Base-by-base conservation (phyloP, 1,140 invertebrate genomes). In the Idris sp. region DNA sequence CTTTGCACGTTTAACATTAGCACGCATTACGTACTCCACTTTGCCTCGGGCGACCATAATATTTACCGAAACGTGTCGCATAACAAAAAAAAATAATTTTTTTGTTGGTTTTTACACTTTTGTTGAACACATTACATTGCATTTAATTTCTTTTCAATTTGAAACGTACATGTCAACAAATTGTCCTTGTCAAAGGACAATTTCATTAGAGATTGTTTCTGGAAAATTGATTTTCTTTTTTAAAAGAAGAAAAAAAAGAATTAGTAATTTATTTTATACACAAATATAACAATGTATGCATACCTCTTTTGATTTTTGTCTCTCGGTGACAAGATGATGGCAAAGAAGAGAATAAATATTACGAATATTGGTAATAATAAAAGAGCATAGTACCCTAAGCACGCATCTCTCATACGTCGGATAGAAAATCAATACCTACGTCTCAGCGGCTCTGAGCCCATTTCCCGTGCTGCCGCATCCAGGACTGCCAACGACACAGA, bases 341-440 rank as follows among this genome's bases (percentile, higher is more conserved):
- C 30, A 46, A 44, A 69, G 41, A 72, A 65, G 64, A 44, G 54
- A 59, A 75, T 62, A 69, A 51, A 64, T 74, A 72, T 62, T 72
- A 56, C 58, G 68, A 62, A 72, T 72, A 72, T 62, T 56, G 49
- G 68, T 61, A 72, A 67, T 71, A 76, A 72, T 68, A 73, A 82
- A 81, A 75, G 64, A 59, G 58, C 59, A 75, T 48, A 64, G 73
- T 69, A 83, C 79, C 79, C 81, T 81, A 82, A 84, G 83, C 82
- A 84, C 78, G 83, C 83, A 84, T 83, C 80, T 83, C 80, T 83
- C 80, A 82, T 80, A 84, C 81, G 78, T 81, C 79, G 80, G 80
- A 84, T 85, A 83, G 82, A 83, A 85, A 84, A 85, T 85, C 83
- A 85, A 85, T 85, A 85, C 79, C 67, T 36, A 61, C 81, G 77